Base-by-base conservation (phyloP, 1,140 invertebrate species). In the Drosophila lowei region DNA sequence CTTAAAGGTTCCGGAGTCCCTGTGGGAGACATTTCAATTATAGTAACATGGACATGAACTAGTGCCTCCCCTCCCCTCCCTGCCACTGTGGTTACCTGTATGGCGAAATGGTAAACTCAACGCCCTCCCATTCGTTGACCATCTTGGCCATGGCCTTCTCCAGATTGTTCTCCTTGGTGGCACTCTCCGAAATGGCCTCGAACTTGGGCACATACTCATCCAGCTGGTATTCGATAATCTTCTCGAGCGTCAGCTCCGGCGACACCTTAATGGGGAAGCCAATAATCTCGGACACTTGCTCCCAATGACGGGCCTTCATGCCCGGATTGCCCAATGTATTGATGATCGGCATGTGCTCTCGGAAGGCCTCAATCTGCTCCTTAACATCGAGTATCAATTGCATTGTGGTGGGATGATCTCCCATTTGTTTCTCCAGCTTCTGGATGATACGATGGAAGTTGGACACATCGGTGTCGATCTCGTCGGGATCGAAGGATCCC, bases 241-340 rank as follows among this genome's bases (percentile, higher is more conserved):
- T 97, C 21, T 95, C 95, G 4, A 99, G 92, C 1, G 97, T 97
- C 61, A 97, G 93, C 15, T 96, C 95, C 5, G 96, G 94, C 68
- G 98, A 96, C 5, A 98, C 95, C 78, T 95, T 94, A 21, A 99
- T 95, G 0, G 97, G 96, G 91, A 98, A 98, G 0, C 97, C 98
- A 75, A 99, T 96, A 61, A 98, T 97, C 79, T 99, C 97, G 0
- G 97, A 98, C 9, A 99, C 95, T 92, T 97, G 96, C 84, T 98
- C 97, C 98, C 98, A 99, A 91, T 99, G 98, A 8, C 98, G 93
- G 9, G 94, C 94, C 86, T 98, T 96, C 93, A 99, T 95, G 38
- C 96, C 97, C 4, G 98, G 97, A 93, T 99, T 99, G 43, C 98
- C 98, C 1, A 99, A 92, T 0, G 97, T 98, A 86, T 95, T 94